Base-by-base conservation (phyloP, 2,797 vertebrate genomes). In the Artibeus jamaicensis region DNA sequence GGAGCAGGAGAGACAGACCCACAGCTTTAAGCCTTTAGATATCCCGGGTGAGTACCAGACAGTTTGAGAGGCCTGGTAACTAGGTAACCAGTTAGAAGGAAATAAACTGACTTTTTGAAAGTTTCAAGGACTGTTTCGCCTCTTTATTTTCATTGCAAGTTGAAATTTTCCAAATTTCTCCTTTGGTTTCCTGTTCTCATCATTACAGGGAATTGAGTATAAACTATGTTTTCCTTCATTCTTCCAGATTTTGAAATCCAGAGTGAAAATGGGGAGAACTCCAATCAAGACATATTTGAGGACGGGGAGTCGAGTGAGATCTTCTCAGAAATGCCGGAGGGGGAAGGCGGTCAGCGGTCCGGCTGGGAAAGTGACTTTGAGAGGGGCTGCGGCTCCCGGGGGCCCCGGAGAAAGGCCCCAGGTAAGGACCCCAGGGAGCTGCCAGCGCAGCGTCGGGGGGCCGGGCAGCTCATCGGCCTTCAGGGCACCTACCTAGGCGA, bases 401-500 rank as follows among this genome's bases (percentile, higher is more conserved):
- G 32, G 3, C 2, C 32, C 34, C 59, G 2, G 89, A 50, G 76
- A 34, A 73, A 57, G 0, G 9, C 12, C 37, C 76, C 29, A 0
- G 9, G 16, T 3, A 83, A n/a, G 76, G 84, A n/a, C 39, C 11
- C 0, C 0, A 1, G 81, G 68, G 78, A 53, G 22, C 8, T 9
- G 57, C 50, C 50, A 0, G 32, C 77, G 2, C 73, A 50, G 62
- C 78, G 79, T 71, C 37, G 83, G 78, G 96, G 94, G 11, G 71
- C 34, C 0, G 91, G 95, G 9, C 97, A 94, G 86, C 96, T 98
- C 55, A 98, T 98, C 4, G 97, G 97, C 59, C 97, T 97, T 6
- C 97, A 97, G 89, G 97, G 97, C 68, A 98, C 97, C 71, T 97
- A 97, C 70, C 92, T 97, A 77, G 96, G 97, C 0, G 97, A 97